These are phyloP conservation scores for Spheniscus humboldti DNA, from an alignment of 2,797 vertebrate species.

Conservation along the genomic window DNA sequence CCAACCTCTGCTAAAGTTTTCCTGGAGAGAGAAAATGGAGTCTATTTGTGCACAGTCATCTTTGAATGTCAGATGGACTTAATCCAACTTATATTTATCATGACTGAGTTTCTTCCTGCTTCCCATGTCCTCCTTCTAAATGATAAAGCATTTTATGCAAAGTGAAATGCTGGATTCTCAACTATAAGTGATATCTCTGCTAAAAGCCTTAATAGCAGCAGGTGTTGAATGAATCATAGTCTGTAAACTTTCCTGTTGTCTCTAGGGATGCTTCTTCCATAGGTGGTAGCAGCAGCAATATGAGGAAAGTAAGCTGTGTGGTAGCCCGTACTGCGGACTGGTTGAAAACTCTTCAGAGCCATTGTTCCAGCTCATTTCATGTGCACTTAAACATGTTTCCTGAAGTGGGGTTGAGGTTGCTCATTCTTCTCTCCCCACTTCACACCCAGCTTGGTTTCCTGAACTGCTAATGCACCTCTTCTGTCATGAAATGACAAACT, in stretches of 20 bases:
- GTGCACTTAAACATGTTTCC: not conserved
- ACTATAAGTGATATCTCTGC: not conserved
- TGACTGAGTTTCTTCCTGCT: not conserved
- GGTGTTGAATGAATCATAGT: not conserved
- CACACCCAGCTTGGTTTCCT: conserved; percentile 8
- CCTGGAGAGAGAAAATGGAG: conserved; percentile 1
- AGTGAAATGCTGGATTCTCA: not conserved
- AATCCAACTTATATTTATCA: not conserved
- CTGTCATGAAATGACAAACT: not conserved
- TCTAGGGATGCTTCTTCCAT: not conserved
- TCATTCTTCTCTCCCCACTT: not conserved
- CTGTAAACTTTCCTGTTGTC: not conserved
- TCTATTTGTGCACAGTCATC: not conserved
- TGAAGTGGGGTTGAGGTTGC: not conserved
- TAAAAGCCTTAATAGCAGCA: not conserved
- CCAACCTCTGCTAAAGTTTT: not conserved
- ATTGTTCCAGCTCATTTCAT: not conserved
- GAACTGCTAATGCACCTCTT: not conserved
- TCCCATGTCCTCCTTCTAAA: not conserved
- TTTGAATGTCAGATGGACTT: not conserved
- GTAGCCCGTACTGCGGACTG: not conserved
- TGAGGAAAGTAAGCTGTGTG: not conserved
- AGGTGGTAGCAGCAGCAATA: not conserved
- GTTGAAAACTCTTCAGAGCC: not conserved
- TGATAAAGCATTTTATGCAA: not conserved